Evolutionary conservation across 2,888 invertebrate genomes (phyloP), one percentile per base, ranked within the genome.

Genomic region (Drosophila nr. fundita): DNA sequence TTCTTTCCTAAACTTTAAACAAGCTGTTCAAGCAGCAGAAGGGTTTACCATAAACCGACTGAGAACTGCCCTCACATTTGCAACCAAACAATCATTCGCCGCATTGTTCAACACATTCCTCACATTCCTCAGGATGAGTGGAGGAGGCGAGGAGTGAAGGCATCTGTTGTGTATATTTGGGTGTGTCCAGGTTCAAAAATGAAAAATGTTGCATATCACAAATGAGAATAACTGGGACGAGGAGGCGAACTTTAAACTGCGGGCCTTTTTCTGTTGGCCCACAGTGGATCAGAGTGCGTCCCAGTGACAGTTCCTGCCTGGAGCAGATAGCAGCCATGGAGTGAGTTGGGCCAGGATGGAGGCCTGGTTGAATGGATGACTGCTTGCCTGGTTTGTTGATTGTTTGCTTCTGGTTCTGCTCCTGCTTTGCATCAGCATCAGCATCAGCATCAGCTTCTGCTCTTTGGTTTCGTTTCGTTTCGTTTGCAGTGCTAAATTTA

Each of bases 61-160:
- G 45, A 60, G 50, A 42, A 36, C 59, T 70, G 66, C 59, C 80
- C 74, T 78, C 80, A 82, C 78, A 78, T 78, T 78, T 76, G 64
- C 76, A 77, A 65, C 55, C 73, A 70, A 89, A 89, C 84, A 86
- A 87, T 87, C 84, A 89, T 87, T 75, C 73, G 89, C 89, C 87
- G 86, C 89, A 87, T 87, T 84, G 89, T 87, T 58, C 71, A 59
- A 66, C 60, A 48, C 49, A 45, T 24, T 24, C 24, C 45, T 24
- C 15, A 45, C 72, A 27, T 32, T 32, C 38, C 15, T 2, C n/a
- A 21, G 21, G 29, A 13, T 18, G 27, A 24, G 24, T 18, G 29
- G 5, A 3, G 18, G 18, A 15, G 40, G 53, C 30, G 30, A 24
- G 57, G 38, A 30, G 21, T 21, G 49, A 30, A 21, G 48, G 59